Base-by-base conservation (phyloP, 2,888 invertebrate genomes). In the Heliconius cydno region DNA sequence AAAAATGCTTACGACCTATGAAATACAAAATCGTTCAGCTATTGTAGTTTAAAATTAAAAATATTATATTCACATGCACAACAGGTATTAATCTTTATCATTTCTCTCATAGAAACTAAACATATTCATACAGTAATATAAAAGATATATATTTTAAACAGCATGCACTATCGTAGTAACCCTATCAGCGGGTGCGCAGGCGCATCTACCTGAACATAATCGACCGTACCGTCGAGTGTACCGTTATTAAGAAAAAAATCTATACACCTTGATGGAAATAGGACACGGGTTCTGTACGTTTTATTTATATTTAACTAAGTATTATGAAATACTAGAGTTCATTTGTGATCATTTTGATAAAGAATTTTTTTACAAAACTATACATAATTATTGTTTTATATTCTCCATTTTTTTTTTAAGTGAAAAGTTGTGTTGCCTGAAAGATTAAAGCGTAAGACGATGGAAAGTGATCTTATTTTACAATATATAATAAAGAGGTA, bases 151-250 rank as follows among this genome's bases (percentile, higher is more conserved):
- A 65, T 72, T 77, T 65, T 71, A 52, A 65, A 60, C 22, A 22
- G 73, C 57, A 74, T 41, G 74, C 67, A 74, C 68, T 46, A 78
- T 71, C 57, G 73, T 60, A 74, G 81, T 76, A 77, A 79, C 38
- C 77, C 74, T 82, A 82, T 81, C 81, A 81, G 81, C 77, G 80
- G 80, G 75, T 86, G 85, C 86, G 86, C 82, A 82, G 85, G 84
- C 87, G 85, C 88, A 85, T 86, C 86, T 86, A 84, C 83, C 85
- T 85, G 84, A 78, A 73, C 75, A 78, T 79, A 79, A 80, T 78
- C 79, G 76, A 80, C 76, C 81, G 79, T 83, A 84, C 81, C 83
- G 83, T 46, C 70, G 25, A 41, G 41, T 84, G 68, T 86, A 85
- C 79, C 77, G 77, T 78, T 82, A 76, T 34, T 71, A 77, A 68